Base-by-base conservation (phyloP, 2,888 invertebrate genomes). In the Ornithoptera priamus region DNA sequence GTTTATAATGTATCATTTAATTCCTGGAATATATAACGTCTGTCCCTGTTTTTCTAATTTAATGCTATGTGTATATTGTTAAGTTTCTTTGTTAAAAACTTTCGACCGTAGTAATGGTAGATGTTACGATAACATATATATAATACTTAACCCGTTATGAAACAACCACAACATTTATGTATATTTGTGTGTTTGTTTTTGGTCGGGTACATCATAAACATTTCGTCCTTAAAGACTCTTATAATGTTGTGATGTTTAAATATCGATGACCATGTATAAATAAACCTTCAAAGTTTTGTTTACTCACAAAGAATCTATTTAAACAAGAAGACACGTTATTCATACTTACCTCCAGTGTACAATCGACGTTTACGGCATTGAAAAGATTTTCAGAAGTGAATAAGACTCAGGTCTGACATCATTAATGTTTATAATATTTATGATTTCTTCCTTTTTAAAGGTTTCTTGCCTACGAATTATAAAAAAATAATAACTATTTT, bases 191-290 rank as follows among this genome's bases (percentile, higher is more conserved):
- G 50, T 50, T 7, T 18, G 50, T 50, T 1, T 17, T 1, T 18
- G 17, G 18, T 50, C 15, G 50, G 50, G 15, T 17, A 17, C 18
- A 17, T 50, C 50, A 50, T 50, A 50, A 50, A 39, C 39, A 39
- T 39, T 39, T 39, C 10, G 39, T 39, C 39, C 39, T 39, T 39
- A 39, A 15, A 50, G 18, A 50, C 50, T 17, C 36, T 56, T n/a
- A 22, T 46, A 64, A n/a, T 56, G n/a, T 56, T 65, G n/a, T 12
- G 18, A 18, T 57, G 22, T 22, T 39, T 65, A 65, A n/a, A 20
- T 42, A 58, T 12, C 20, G 7, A 56, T 10, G 36, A 64, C n/a
- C 56, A 12, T 7, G 36, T 30, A 56, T 20, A 64, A 57, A 22
- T 22, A 63, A 18, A 22, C 18, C 36, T 61, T 39, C 20, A 59